Evolutionary conservation across 2,888 invertebrate genomes (phyloP).

Genomic region (Aphrophora alni): DNA sequence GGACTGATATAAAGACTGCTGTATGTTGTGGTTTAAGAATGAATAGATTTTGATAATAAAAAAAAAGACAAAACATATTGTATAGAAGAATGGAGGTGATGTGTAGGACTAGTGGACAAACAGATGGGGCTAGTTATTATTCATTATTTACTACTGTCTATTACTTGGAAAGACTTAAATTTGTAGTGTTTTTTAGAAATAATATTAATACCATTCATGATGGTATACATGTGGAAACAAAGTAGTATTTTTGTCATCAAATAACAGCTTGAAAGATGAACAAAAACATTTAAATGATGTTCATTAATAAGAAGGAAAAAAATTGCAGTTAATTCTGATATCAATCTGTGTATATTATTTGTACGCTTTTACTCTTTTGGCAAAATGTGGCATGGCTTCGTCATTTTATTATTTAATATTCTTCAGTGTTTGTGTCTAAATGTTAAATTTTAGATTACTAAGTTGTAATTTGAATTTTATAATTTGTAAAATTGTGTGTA

Average conservation of each 20-base stretch:
- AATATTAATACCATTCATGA: neutral
- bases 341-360: neutral
- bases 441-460: neutral
- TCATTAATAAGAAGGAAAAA: neutral
- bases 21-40: neutral
- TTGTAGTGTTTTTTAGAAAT: neutral
- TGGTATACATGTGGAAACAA: neutral
- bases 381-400: conserved; percentile 35
- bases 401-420: neutral
- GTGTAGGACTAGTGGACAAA: neutral
- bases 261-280: neutral
- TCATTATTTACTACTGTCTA: neutral
- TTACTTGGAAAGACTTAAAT: neutral
- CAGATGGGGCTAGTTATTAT: neutral
- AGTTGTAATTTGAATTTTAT: neutral
- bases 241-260: neutral
- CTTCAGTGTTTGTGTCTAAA: neutral
- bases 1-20: neutral
- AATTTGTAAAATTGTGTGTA: neutral
- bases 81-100: neutral
- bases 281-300: neutral
- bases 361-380: conserved; percentile 21
- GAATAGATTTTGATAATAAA: neutral
- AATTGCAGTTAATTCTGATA: neutral
- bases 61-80: neutral